Conservation (phyloP, 2,888 invertebrate species). For the Ligdia adustata region DNA sequence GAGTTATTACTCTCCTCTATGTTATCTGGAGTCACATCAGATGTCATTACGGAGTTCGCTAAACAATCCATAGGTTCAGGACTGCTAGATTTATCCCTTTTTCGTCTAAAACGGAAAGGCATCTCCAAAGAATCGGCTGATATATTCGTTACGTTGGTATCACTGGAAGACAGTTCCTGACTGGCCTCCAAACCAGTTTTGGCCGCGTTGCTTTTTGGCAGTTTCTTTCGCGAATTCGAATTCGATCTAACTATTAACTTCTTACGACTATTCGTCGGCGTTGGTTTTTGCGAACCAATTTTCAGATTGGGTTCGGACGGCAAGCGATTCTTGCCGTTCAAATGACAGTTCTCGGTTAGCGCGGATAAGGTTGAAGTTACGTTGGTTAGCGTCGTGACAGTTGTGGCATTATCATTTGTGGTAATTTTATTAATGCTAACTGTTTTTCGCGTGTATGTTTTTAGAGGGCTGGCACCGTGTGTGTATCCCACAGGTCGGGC, state of each 20-base stretch:
- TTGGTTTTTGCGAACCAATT: slow-evolving; percentile 51
- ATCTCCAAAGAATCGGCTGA: slow-evolving; percentile 76
- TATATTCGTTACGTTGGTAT: slow-evolving; percentile 77
- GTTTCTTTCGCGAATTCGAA: slow-evolving; percentile 71
- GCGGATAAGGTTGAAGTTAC: slow-evolving; percentile 75
- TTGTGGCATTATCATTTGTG: slow-evolving; percentile 50
- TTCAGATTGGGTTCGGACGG: slow-evolving; percentile 73
- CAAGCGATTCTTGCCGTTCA: slow-evolving; percentile 73
- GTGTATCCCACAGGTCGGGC: slow-evolving; percentile 69
- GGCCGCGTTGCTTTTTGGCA: slow-evolving; percentile 62
- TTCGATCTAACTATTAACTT: slow-evolving; percentile 73
- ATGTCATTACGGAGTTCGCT: slow-evolving; percentile 67
- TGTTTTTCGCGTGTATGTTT: slow-evolving; percentile 69
- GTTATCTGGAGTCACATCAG: slow-evolving; percentile 74
- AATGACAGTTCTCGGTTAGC: slow-evolving; percentile 74
- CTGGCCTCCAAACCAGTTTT: slow-evolving; percentile 60
- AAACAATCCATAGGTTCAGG: slow-evolving; percentile 79
- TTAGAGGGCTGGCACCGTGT: slow-evolving; percentile 67
- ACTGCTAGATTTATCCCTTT: slow-evolving; percentile 73
- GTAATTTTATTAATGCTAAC: slow-evolving; percentile 55
- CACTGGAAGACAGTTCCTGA: slow-evolving; percentile 77
- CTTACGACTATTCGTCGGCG: slow-evolving; percentile 59
- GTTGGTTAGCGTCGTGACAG: slow-evolving; percentile 44
- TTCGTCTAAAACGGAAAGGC: slow-evolving; percentile 73
- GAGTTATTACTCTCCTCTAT: slow-evolving; percentile 75